These are phyloP conservation scores for Melinaea menophilus DNA, from an alignment of 2,888 invertebrate species.

Conservation along the genomic window DNA sequence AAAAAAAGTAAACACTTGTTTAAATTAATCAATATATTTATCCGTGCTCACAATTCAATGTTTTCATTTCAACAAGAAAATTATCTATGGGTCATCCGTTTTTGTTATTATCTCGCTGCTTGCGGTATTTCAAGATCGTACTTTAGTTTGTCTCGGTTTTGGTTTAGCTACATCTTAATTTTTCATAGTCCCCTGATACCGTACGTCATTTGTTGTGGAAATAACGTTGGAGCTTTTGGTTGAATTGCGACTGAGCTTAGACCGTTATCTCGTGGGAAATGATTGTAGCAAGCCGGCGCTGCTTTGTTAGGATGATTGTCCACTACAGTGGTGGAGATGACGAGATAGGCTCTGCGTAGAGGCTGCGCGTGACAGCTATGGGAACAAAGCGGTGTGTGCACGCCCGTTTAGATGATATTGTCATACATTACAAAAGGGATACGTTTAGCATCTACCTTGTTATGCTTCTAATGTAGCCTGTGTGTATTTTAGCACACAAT, in stretches of 20 bases:
- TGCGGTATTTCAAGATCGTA: constrained; percentile 38
- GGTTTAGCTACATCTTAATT: constrained; percentile 45
- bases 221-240: constrained; percentile 65
- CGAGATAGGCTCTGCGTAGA: constrained; percentile 61
- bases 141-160: constrained; percentile 48
- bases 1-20: no score
- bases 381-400: constrained; percentile 64
- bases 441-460: background rate
- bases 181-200: constrained; percentile 51
- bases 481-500: no score
- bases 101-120: constrained; percentile 66
- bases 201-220: constrained; percentile 51
- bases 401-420: constrained; percentile 56
- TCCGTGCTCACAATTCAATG: constrained; percentile 47
- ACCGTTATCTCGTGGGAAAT: constrained; percentile 78
- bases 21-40: background rate
- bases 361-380: constrained; percentile 68
- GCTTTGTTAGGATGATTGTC: constrained; percentile 78
- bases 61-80: constrained; percentile 66
- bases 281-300: constrained; percentile 66
- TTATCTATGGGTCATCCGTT: constrained; percentile 68
- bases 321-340: constrained; percentile 73
- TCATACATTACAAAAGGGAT: constrained; percentile 35
- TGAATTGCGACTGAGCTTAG: constrained; percentile 63
- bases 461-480: background rate